Evolutionary conservation across 2,888 invertebrate species (phyloP), one percentile per base, ranked within the genome.

Genomic region (Cepaea hortensis): DNA sequence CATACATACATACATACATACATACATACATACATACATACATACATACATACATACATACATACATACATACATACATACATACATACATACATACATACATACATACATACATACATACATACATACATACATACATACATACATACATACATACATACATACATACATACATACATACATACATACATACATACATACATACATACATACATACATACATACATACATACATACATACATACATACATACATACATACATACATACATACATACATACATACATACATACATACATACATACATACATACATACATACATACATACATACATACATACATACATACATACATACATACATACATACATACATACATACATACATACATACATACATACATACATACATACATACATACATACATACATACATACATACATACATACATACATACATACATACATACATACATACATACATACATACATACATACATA

Each of bases 271-370:
- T 20, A 83, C 55, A 83, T 13, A 83, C 73, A 73, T 50, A 83
- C 73, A 83, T 73, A 73, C 73, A 83, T 73, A 83, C n/a, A 83
- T 73, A 83, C 48, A 83, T 55, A 83, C 73, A 83, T 48, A 73
- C 3, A 83, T 48, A 83, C 72, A 83, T 20, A 72, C 55, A 72
- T 23, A 82, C 23, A 48, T 13, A 68, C 46, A 82, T 23, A 46
- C 23, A 70, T 13, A 70, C 11, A 70, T 23, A 82, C 82, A 84
- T 9, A 84, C n/a, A 84, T 18, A 84, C 76, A 84, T 20, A 82
- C 48, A 82, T 13, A 82, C 50, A 82, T 70, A 82, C 48, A 82
- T 70, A 82, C 35, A 50, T 13, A 55, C 55, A 35, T n/a, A 23
- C 35, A 82, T 13, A 82, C 6, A 70, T 20, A 82, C 20, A 70